Base-by-base conservation (phyloP, 1,140 invertebrate species). In the Hylaeus volcanicus region DNA sequence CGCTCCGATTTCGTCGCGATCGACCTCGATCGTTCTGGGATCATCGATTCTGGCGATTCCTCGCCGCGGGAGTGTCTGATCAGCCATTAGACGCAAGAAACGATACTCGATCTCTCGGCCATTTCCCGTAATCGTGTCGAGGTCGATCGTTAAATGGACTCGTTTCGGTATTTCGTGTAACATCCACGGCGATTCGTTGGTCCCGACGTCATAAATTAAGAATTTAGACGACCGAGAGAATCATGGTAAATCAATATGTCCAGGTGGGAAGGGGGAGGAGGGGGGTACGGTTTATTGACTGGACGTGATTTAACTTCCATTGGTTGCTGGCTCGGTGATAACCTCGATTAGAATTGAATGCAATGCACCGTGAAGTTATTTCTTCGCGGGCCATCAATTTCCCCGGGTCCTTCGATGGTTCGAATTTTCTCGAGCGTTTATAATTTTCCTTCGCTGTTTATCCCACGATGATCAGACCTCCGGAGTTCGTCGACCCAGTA, bases 281-380 rank as follows among this genome's bases (percentile, higher is more conserved):
- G 14, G 14, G 39, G 15, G n/a, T 4, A 8, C 37, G 45, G 51
- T 65, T 75, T 64, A 56, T 75, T 55, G 63, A 75, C 41, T 56
- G 73, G n/a, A 66, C 39, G 53, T 75, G 73, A 75, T 75, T 75
- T 66, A 75, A 66, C 37, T 64, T 74, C 60, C 48, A 11, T 26
- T n/a, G 11, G 37, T 9, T 41, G 61, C 12, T 26, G 39, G 15
- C 15, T 48, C 8, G 9, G 51, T 51, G 60, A 53, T 14, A 63
- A n/a, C 11, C 45, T 41, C 60, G 37, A 63, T 74, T 74, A 74
- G 9, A 63, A 63, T 63, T 63, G 45, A 48, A 65, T 41, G 61
- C 39, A 43, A 43, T 15, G 12, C 61, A 43, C 61, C 39, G 61
- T 64, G 61, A 64, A 64, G 39, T 64, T 64, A 64, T 64, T 64